Base-by-base conservation (phyloP, 2,797 vertebrate species). In the Choloepus didactylus region DNA sequence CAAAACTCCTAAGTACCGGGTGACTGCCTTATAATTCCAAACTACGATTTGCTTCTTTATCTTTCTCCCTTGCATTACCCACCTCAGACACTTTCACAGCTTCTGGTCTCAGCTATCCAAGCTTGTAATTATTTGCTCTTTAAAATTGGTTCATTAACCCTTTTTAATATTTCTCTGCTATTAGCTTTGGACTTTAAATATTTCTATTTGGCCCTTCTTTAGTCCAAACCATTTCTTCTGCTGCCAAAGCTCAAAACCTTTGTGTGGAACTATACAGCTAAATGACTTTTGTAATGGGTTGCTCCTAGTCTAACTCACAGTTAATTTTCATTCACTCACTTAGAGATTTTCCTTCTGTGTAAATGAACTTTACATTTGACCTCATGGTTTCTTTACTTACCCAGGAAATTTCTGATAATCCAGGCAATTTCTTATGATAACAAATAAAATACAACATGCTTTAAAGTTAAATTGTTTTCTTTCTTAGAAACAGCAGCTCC, bases 71-170 rank as follows among this genome's bases (percentile, higher is more conserved):
- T 54, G 51, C 56, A n/a, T 64, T 70, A 25, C 31, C 79, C 38
- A 75, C 77, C 77, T 38, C 60, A 56, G 56, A 90, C 35, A 72
- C 27, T 77, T 81, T 69, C 67, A 77, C 62, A 76, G 79, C 64
- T 95, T 88, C 81, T 64, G 29, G 69, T 59, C 67, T 95, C 41
- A 70, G 82, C 69, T 96, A 93, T 19, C 73, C 92, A 97, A 86
- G 87, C 82, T 96, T 96, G 64, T 96, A 96, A 96, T 96, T 96
- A 97, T 87, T 73, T 94, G 51, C 69, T 89, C 64, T 83, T 90
- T 97, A 97, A 64, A 95, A 93, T 67, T 91, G 82, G 46, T 72
- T 92, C 85, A 96, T 94, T 95, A 91, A 93, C 83, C 64, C 79
- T 90, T 96, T 95, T 54, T 54, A 90, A 84, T 59, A 92, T 93